A percentile compares a stretch with the other conserved stretches of the same genome.
These are phyloP conservation scores for Torymus aiolomorphi DNA, from an alignment of 2,888 invertebrate species.

Conservation along the genomic window DNA sequence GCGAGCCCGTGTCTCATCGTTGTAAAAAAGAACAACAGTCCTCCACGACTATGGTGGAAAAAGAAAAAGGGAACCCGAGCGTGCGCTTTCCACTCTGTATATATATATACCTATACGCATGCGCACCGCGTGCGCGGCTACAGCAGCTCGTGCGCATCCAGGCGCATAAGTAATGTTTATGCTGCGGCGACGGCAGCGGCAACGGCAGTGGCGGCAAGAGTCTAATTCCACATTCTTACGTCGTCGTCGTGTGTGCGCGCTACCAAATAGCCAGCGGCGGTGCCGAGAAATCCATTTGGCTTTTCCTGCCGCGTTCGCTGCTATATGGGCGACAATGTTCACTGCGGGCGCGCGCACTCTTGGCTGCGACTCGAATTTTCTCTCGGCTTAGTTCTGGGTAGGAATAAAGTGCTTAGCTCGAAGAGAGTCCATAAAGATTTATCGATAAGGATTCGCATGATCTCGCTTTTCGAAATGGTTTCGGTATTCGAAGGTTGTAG, in stretches of 20 bases:
- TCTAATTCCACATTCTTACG: constrained; percentile 33
- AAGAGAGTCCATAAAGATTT: constrained; percentile 11
- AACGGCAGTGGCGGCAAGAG: background rate
- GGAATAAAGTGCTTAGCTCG: background rate
- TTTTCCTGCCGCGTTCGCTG: background rate
- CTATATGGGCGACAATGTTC: background rate
- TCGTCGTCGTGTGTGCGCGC: background rate
- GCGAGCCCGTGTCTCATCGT: no score
- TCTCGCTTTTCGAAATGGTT: no score
- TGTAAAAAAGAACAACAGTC: no score
- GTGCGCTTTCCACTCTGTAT: background rate
- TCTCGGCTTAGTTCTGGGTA: background rate
- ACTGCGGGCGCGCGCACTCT: no score
- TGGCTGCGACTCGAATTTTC: no score
- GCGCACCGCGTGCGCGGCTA: constrained; percentile 12
- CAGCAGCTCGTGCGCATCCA: constrained; percentile 36
- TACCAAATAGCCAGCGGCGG: background rate
- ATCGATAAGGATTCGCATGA: constrained; percentile 6
- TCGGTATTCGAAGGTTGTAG: no score
- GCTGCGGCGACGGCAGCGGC: background rate
- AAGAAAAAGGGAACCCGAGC: background rate
- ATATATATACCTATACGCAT: background rate
- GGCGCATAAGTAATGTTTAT: constrained; percentile 47
- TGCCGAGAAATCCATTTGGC: constrained; percentile 14
- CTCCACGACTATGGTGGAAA: no score